Conservation (phyloP, 1,140 invertebrate species). For the Procambarus virginalis region DNA sequence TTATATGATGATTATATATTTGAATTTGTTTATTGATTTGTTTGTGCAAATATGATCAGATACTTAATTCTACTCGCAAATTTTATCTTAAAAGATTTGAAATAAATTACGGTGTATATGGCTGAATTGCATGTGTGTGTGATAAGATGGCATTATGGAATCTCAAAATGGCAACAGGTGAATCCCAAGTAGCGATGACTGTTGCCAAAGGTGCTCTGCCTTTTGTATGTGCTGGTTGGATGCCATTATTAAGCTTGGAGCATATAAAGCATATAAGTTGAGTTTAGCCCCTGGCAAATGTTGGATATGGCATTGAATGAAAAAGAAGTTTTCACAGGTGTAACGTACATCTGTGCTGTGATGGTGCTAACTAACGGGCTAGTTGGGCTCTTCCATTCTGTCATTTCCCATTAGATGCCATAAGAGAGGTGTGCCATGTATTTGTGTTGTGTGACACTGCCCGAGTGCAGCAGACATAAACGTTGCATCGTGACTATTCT, state of each 20-base stretch:
- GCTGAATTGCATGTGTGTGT: neutral
- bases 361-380: constrained; percentile 16
- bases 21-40: neutral
- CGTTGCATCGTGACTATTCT: neutral
- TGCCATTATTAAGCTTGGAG: neutral
- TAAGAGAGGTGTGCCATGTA: constrained; percentile 10
- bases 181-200: neutral
- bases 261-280: neutral
- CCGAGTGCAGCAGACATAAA: neutral
- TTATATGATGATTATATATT: constrained; percentile 10
- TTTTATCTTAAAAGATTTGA: neutral
- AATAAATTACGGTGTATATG: neutral
- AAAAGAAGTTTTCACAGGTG: neutral
- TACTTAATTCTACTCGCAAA: constrained; percentile 3
- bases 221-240: neutral
- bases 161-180: neutral
- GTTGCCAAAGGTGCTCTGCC: neutral
- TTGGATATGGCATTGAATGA: neutral
- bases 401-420: constrained; percentile 12
- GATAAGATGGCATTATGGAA: neutral
- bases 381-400: constrained; percentile 16
- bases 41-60: constrained; percentile 9
- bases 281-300: constrained; percentile 4
- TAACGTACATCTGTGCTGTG: constrained; percentile 1
- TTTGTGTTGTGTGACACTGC: neutral